These are phyloP conservation scores for Forficula auricularia DNA, from an alignment of 1,140 invertebrate genomes.

Conservation along the genomic window DNA sequence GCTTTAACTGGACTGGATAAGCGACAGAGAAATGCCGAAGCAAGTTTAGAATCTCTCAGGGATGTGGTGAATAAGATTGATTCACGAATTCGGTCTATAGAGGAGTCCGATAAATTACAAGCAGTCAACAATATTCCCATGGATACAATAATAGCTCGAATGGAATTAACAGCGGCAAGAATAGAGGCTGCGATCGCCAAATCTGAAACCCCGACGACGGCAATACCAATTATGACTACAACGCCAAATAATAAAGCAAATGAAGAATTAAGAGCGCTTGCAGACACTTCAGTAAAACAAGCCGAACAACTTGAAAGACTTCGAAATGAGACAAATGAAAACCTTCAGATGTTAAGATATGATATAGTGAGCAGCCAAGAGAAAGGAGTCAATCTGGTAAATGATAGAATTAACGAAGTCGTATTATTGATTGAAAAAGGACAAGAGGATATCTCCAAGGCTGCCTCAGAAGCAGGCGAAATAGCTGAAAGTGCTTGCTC, in stretches of 20 bases:
- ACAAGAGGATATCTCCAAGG: conserved; percentile 31
- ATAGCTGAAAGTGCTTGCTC: conserved; percentile 33
- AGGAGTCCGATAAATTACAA: conserved; percentile 9
- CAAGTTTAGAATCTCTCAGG: conserved; percentile 29
- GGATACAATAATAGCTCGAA: neutral
- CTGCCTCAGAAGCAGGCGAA: conserved; percentile 31
- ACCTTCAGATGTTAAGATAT: conserved; percentile 3
- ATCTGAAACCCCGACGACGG: neutral
- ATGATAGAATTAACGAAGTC: conserved; percentile 25
- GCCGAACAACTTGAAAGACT: conserved; percentile 3
- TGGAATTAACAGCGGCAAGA: neutral
- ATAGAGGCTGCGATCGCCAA: neutral
- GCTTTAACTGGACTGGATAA: conserved; percentile 50
- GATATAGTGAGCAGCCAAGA: conserved; percentile 10
- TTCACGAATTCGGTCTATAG: conserved; percentile 15
- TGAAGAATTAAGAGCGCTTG: conserved; percentile 11
- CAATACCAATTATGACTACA: neutral
- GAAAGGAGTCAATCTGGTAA: conserved; percentile 11
- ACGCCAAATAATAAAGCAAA: neutral
- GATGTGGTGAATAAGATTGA: conserved; percentile 11
- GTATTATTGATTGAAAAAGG: conserved; percentile 13
- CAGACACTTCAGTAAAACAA: conserved; percentile 18
- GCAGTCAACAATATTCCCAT: neutral
- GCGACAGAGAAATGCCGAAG: conserved; percentile 35
- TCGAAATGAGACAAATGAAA: neutral